A percentile compares a stretch with the other conserved stretches of the same genome.
Evolutionary conservation across 2,797 vertebrate genomes (phyloP).

Genomic region (Heliangelus exortis): DNA sequence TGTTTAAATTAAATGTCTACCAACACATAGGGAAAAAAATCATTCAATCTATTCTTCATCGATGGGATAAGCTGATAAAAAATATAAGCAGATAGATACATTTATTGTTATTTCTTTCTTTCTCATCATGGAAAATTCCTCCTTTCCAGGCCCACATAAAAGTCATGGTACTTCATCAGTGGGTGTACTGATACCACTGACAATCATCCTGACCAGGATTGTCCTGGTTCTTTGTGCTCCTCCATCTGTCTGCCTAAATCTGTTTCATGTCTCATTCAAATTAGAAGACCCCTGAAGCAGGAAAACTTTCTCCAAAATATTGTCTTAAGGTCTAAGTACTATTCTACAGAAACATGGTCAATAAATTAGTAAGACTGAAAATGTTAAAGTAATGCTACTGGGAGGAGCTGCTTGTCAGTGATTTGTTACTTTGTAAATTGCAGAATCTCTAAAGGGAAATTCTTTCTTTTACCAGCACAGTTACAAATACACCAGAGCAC

Average conservation of each 20-base stretch:
- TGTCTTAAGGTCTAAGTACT: neutral
- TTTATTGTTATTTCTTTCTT: neutral
- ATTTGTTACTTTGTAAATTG: neutral
- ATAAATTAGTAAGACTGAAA: neutral
- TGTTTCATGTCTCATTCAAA: constrained; percentile 1
- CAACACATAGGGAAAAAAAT: neutral
- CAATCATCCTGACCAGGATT: neutral
- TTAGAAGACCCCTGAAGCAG: neutral
- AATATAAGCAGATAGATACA: neutral
- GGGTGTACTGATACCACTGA: neutral
- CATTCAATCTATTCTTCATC: neutral
- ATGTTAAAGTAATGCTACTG: neutral
- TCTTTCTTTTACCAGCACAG: neutral
- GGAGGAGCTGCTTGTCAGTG: neutral
- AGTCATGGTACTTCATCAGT: neutral
- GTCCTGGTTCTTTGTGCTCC: neutral
- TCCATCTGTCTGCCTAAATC: constrained; percentile 22
- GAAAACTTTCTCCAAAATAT: neutral
- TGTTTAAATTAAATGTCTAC: neutral
- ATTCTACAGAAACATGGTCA: neutral
- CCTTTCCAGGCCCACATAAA: neutral
- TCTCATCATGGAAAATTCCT: neutral
- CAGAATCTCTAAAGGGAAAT: neutral
- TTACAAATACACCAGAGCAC: neutral
- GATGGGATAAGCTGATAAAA: neutral